Percentiles rank a stretch among this genome's conserved stretches.
Evolutionary conservation across 2,113 vertebrate genomes (phyloP).

Genomic region (Tyrannus savana): DNA sequence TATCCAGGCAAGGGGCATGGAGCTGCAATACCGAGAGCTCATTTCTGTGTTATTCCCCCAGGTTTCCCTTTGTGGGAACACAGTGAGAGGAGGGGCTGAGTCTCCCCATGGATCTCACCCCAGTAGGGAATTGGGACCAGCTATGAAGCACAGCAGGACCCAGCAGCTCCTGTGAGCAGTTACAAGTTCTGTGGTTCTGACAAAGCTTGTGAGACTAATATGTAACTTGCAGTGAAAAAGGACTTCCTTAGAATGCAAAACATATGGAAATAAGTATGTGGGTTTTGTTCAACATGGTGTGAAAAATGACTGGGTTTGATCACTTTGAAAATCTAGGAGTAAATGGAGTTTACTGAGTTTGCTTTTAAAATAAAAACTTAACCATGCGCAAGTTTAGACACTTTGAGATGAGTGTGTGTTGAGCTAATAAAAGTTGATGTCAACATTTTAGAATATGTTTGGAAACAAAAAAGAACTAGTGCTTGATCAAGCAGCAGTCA

Average conservation of each 20-base stretch:
- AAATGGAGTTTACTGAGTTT: conserved; percentile 8
- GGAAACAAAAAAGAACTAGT: conserved; percentile 40
- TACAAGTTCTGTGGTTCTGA: background rate
- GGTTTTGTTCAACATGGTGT: background rate
- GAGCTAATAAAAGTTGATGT: conserved; percentile 56
- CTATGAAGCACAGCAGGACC: background rate
- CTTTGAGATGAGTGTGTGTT: conserved; percentile 33
- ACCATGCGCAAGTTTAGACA: conserved; percentile 9
- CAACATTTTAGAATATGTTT: conserved; percentile 52
- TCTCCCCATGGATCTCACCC: background rate
- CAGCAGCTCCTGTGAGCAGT: background rate
- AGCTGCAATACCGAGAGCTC: background rate
- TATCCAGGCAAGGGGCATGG: background rate
- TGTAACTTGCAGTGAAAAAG: background rate
- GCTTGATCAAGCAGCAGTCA: conserved; percentile 64
- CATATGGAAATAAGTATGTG: background rate
- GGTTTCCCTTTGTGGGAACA: background rate
- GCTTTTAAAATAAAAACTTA: background rate
- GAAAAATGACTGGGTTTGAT: conserved; percentile 31
- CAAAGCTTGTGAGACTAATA: background rate
- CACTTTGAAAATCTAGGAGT: conserved; percentile 30
- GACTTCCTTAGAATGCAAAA: background rate
- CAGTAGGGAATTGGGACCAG: rapidly evolving
- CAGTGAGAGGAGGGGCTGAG: background rate
- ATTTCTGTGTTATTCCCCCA: background rate